These are phyloP conservation scores for Rallus limicola DNA, from an alignment of 2,113 vertebrate species.

Conservation along the genomic window DNA sequence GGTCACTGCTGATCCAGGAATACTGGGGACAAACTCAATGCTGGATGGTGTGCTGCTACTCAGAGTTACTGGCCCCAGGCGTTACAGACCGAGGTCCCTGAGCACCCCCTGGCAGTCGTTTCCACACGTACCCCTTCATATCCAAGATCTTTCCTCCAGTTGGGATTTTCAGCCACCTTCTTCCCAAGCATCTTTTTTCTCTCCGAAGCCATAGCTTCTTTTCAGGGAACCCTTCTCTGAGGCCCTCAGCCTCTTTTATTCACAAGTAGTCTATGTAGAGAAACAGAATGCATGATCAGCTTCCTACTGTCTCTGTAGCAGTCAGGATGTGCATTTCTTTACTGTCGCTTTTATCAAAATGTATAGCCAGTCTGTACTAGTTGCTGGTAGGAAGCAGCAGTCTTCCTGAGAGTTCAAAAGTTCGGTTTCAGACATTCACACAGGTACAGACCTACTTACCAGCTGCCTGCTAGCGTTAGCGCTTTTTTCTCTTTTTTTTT, in stretches of 20 bases:
- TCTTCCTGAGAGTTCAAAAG: background rate
- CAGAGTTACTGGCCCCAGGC: fast-evolving
- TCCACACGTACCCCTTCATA: background rate
- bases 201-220: background rate
- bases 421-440: background rate
- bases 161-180: background rate
- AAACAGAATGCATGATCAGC: slow-evolving; percentile 16
- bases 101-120: background rate
- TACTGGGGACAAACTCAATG: fast-evolving
- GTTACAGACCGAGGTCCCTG: background rate
- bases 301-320: slow-evolving; percentile 1
- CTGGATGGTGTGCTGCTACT: background rate
- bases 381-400: background rate
- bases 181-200: background rate
- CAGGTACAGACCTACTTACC: background rate
- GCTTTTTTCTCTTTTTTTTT: background rate
- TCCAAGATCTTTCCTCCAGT: background rate
- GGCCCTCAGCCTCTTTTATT: background rate
- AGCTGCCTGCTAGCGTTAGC: background rate
- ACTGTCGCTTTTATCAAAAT: background rate
- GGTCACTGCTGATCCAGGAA: background rate
- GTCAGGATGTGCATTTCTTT: background rate
- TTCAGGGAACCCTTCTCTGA: background rate
- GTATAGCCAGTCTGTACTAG: background rate
- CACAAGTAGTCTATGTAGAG: background rate